These are phyloP conservation scores for Mactromeris polynyma DNA, from an alignment of 2,888 invertebrate genomes.

Conservation along the genomic window DNA sequence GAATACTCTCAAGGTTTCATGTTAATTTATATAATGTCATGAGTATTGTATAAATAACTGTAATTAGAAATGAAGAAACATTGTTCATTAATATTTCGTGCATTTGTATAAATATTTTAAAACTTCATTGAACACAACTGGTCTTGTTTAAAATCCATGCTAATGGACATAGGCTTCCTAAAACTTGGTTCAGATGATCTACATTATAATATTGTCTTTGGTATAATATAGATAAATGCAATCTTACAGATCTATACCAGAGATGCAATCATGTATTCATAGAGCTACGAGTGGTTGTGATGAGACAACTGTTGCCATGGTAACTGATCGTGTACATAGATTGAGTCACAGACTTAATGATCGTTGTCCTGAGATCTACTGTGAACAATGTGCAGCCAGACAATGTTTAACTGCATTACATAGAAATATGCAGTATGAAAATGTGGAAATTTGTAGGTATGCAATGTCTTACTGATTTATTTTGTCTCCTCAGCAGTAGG, in stretches of 20 bases:
- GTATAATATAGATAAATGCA: neutral
- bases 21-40: too few relatives aligned
- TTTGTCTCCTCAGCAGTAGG: too few relatives aligned
- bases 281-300: constrained; percentile 57
- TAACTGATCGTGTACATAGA: constrained; percentile 22
- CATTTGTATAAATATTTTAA: too few relatives aligned
- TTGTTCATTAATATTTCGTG: too few relatives aligned
- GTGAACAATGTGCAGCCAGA: constrained; percentile 57
- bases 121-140: too few relatives aligned
- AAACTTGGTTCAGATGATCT: too few relatives aligned
- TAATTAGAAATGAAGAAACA: too few relatives aligned
- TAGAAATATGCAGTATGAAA: constrained; percentile 44
- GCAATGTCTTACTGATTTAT: neutral
- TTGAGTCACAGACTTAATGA: constrained; percentile 44
- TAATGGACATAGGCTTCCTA: too few relatives aligned
- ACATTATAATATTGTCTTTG: neutral
- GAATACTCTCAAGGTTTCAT: too few relatives aligned
- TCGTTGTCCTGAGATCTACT: constrained; percentile 60
- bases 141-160: too few relatives aligned
- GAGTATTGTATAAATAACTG: too few relatives aligned
- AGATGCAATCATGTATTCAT: constrained; percentile 57
- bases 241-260: constrained; percentile 50
- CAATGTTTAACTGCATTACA: constrained; percentile 46
- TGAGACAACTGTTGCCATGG: constrained; percentile 14
- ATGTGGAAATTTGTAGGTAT: constrained; percentile 57